Percentiles rank a stretch among this genome's conserved stretches.
Conservation (phyloP, 2,797 vertebrate genomes). For the Scomberomorus guttatus region DNA sequence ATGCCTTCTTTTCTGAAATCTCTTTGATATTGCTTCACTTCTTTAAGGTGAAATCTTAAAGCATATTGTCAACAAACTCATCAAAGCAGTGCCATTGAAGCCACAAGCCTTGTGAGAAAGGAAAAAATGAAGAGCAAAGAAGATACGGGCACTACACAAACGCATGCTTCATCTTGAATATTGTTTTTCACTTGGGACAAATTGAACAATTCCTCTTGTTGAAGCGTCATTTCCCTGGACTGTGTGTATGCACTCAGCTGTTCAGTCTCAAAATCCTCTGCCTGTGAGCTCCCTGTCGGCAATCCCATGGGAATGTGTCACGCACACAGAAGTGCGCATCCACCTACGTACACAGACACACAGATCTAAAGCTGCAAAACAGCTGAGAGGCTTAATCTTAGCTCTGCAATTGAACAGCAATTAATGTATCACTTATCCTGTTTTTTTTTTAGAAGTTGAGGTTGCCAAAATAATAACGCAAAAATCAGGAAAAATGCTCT, state of each 20-base stretch:
- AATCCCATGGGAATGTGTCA: slow-evolving; percentile 27
- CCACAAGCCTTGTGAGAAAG: slow-evolving; percentile 10
- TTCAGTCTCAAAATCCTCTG: slow-evolving; percentile 62
- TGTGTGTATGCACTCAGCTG: slow-evolving; percentile 55
- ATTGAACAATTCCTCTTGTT: slow-evolving; percentile 66
- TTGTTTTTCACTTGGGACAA: slow-evolving; percentile 51
- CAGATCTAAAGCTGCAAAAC: slow-evolving; percentile 36
- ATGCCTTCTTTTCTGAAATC: slow-evolving; percentile 23
- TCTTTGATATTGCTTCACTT: slow-evolving; percentile 34
- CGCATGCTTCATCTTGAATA: slow-evolving; percentile 44
- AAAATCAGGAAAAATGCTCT: background rate
- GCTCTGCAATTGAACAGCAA: slow-evolving; percentile 5
- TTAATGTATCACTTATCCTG: background rate
- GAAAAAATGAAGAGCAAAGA: slow-evolving; percentile 22
- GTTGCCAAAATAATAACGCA: background rate
- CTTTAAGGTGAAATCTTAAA: slow-evolving; percentile 39
- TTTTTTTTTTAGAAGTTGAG: slow-evolving; percentile 14
- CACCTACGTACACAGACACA: slow-evolving; percentile 13
- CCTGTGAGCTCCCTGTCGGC: slow-evolving; percentile 63
- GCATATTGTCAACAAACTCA: slow-evolving; percentile 46
- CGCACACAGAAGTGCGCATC: background rate
- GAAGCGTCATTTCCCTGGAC: slow-evolving; percentile 62
- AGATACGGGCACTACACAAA: slow-evolving; percentile 35
- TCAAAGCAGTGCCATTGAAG: slow-evolving; percentile 34
- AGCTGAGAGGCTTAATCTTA: slow-evolving; percentile 27